These are phyloP conservation scores for Polypterus bichir DNA, from an alignment of 2,113 vertebrate genomes.

Conservation along the genomic window DNA sequence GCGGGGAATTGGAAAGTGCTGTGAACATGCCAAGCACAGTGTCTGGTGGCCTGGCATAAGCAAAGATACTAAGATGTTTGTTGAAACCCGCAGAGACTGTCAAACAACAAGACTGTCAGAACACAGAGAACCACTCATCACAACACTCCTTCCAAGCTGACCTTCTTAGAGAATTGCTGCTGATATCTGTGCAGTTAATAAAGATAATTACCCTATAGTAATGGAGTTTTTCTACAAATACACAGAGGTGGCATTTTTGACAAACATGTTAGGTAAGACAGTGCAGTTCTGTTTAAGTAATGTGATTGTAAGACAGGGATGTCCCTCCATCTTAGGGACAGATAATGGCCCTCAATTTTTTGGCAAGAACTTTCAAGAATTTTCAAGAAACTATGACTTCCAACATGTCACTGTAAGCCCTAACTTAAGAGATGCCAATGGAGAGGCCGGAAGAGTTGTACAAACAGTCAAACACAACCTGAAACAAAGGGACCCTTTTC, in stretches of 20 bases:
- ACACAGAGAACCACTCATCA: background rate
- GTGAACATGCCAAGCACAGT: constrained; percentile 1
- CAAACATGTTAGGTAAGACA: background rate
- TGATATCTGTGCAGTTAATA: background rate
- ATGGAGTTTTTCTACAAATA: constrained; percentile 5
- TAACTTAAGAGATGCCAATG: constrained; percentile 7
- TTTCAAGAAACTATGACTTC: constrained; percentile 10
- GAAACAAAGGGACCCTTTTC: constrained; percentile 5
- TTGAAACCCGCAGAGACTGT: constrained; percentile 1
- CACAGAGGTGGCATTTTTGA: constrained; percentile 3
- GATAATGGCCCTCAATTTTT: constrained; percentile 14
- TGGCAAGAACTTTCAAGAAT: background rate
- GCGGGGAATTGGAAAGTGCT: constrained; percentile 7
- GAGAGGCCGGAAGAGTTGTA: constrained; percentile 7
- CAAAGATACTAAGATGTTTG: background rate
- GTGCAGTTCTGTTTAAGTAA: background rate
- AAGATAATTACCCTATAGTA: background rate
- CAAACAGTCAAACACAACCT: constrained; percentile 9
- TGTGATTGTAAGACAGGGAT: constrained; percentile 1
- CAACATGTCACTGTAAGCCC: constrained; percentile 1
- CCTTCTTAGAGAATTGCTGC: constrained; percentile 4
- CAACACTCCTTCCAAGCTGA: background rate
- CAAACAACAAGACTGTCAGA: background rate
- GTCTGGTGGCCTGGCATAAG: constrained; percentile 2
- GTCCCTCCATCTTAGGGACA: background rate